These are phyloP conservation scores for Actinia tenebrosa DNA, from an alignment of 64 coral and sea anemone genomes.

Conservation along the genomic window DNA sequence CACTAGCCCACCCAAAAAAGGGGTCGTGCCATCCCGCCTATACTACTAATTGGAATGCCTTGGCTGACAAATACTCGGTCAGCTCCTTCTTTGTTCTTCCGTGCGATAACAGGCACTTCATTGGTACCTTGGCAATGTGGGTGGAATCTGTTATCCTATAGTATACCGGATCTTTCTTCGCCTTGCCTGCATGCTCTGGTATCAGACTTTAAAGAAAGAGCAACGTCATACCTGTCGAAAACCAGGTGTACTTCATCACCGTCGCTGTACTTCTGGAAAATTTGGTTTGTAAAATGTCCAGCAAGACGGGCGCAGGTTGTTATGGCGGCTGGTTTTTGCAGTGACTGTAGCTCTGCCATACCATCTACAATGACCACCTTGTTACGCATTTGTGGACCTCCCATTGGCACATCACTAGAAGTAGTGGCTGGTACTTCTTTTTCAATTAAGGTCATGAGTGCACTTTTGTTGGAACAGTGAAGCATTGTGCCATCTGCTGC, in stretches of 20 bases:
- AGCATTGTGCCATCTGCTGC: conserved; percentile 35
- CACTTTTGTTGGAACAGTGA: conserved; percentile 6
- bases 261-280: conserved; percentile 6
- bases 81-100: conserved; percentile 18
- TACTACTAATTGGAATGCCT: not conserved
- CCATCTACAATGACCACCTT: conserved; percentile 43
- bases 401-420: not conserved
- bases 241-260: conserved; percentile 27
- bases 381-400: not conserved
- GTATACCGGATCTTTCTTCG: not conserved
- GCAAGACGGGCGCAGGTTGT: conserved; percentile 18
- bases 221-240: conserved; percentile 49
- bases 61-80: not conserved
- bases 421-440: not conserved
- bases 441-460: conserved; percentile 19
- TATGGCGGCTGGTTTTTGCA: conserved; percentile 27
- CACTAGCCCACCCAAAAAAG: too few relatives aligned
- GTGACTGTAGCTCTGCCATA: conserved; percentile 46
- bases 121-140: conserved; percentile 24
- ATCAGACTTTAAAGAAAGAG: conserved; percentile 14
- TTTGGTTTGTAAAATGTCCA: conserved; percentile 24
- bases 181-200: conserved; percentile 3
- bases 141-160: conserved; percentile 11
- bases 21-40: too few relatives aligned
- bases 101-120: conserved; percentile 34